Evolutionary conservation across 2,888 invertebrate species (phyloP).

Genomic region (Drosophila kuntzei): DNA sequence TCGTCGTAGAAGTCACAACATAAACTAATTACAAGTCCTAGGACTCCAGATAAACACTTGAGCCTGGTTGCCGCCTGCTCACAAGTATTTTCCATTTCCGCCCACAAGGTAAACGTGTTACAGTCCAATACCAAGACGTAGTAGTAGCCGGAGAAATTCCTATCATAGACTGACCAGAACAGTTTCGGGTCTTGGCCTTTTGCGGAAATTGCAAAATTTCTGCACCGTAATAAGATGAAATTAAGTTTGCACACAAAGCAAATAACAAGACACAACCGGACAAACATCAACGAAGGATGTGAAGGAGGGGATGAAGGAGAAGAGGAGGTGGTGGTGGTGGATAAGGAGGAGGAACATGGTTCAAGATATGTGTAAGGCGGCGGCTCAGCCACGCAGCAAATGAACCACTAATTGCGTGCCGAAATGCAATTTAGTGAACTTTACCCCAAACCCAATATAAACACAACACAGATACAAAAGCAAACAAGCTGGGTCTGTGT

Average conservation of each 20-base stretch:
- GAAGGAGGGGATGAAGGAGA: neutral
- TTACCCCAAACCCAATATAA: slow-evolving; percentile 53
- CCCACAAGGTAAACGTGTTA: slow-evolving; percentile 30
- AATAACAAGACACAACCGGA: slow-evolving; percentile 39
- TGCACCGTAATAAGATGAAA: slow-evolving; percentile 80
- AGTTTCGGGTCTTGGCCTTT: slow-evolving; percentile 19
- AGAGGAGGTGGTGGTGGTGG: neutral
- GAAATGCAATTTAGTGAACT: slow-evolving; percentile 84
- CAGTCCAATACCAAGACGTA: slow-evolving; percentile 43
- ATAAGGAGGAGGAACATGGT: slow-evolving; percentile 12
- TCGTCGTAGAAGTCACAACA: slow-evolving; percentile 5
- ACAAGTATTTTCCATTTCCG: slow-evolving; percentile 74
- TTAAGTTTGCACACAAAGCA: slow-evolving; percentile 74
- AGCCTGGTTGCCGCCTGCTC: slow-evolving; percentile 23
- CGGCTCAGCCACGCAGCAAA: slow-evolving; percentile 74
- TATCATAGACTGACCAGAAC: slow-evolving; percentile 42
- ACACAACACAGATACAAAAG: slow-evolving; percentile 39
- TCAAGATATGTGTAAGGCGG: slow-evolving; percentile 33
- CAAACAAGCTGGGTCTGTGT: slow-evolving; percentile 13
- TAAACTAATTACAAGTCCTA: slow-evolving; percentile 53
- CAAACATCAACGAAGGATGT: slow-evolving; percentile 38
- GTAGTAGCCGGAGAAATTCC: slow-evolving; percentile 14
- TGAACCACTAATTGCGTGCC: slow-evolving; percentile 85
- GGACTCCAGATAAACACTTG: slow-evolving; percentile 60
- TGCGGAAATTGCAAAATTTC: slow-evolving; percentile 80